Percentiles rank a stretch among this genome's conserved stretches.
phyloP scores from a whole-genome alignment of 2,888 invertebrate genomes.

The Pachycephus smyrnensis region DNA sequence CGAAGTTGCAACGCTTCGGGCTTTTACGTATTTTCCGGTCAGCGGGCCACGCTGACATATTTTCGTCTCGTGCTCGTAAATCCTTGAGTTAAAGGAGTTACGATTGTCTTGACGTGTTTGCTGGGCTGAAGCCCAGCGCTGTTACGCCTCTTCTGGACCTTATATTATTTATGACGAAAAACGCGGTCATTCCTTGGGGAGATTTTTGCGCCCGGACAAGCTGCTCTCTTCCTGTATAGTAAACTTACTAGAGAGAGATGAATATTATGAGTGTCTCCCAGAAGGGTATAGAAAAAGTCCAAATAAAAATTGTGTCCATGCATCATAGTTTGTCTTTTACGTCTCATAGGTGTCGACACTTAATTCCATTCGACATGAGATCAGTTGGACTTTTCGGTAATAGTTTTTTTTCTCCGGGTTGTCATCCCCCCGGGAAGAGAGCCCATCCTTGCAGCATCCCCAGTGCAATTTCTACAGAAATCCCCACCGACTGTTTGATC shows the following conservation, averaged over 20 bases:
- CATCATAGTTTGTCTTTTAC: not conserved
- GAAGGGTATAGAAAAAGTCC: not conserved
- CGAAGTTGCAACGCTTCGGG: not conserved
- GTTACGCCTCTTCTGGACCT: constrained; percentile 6
- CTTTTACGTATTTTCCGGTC: constrained; percentile 16
- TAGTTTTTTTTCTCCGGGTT: not conserved
- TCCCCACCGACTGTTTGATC: constrained; percentile 5
- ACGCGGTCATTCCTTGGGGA: constrained; percentile 9
- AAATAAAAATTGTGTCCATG: not conserved
- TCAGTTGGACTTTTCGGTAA: not conserved
- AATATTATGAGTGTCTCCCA: not conserved
- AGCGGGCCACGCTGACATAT: constrained; percentile 15
- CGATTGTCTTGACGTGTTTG: constrained; percentile 25
- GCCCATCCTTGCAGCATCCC: not conserved
- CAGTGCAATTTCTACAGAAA: not conserved
- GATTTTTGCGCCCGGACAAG: constrained; percentile 1
- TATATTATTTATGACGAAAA: constrained; percentile 15
- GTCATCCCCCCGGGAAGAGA: not conserved
- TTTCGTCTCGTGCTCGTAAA: constrained; percentile 19
- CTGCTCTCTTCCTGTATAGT: constrained; percentile 1
- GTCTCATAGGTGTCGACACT: not conserved
- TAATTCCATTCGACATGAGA: not conserved
- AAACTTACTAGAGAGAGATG: not conserved
- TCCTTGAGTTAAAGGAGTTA: constrained; percentile 22
- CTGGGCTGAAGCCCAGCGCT: constrained; percentile 16